Evolutionary conservation across 2,113 vertebrate species (phyloP).

Genomic region (Spermophilus dauricus): DNA sequence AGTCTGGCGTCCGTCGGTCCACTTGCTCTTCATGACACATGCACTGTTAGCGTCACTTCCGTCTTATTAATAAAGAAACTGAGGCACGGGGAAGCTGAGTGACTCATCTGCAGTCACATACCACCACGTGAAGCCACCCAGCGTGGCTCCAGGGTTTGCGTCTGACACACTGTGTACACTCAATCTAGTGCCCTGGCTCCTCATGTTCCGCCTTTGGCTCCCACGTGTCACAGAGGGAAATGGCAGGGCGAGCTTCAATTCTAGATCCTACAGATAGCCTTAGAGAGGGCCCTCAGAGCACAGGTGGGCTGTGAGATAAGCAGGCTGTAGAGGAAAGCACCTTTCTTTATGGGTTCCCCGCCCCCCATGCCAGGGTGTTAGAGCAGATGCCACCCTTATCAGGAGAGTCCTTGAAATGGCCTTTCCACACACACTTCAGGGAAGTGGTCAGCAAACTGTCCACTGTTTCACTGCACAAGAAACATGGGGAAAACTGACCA

Average conservation of each 20-base stretch:
- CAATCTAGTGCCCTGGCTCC: fast-evolving
- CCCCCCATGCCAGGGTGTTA: fast-evolving
- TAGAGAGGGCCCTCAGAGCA: fast-evolving
- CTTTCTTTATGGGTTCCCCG: neutral
- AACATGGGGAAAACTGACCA: neutral
- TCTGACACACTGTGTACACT: fast-evolving
- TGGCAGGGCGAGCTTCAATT: fast-evolving
- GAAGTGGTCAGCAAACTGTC: no score
- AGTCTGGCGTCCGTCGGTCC: fast-evolving
- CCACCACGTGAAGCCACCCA: neutral
- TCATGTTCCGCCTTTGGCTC: fast-evolving
- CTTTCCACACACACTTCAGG: neutral
- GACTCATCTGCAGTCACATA: neutral
- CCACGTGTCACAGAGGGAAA: neutral
- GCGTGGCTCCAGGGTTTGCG: neutral
- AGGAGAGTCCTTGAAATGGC: neutral
- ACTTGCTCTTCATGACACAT: neutral
- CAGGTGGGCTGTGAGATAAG: neutral
- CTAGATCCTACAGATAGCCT: neutral
- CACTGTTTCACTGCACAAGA: fast-evolving
- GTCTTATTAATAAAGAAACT: neutral
- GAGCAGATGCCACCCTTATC: fast-evolving
- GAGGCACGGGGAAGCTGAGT: neutral
- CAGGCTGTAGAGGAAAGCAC: neutral
- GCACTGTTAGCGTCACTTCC: fast-evolving